These are phyloP conservation scores for Climacteris rufus DNA, from an alignment of 2,113 vertebrate genomes.

Conservation along the genomic window DNA sequence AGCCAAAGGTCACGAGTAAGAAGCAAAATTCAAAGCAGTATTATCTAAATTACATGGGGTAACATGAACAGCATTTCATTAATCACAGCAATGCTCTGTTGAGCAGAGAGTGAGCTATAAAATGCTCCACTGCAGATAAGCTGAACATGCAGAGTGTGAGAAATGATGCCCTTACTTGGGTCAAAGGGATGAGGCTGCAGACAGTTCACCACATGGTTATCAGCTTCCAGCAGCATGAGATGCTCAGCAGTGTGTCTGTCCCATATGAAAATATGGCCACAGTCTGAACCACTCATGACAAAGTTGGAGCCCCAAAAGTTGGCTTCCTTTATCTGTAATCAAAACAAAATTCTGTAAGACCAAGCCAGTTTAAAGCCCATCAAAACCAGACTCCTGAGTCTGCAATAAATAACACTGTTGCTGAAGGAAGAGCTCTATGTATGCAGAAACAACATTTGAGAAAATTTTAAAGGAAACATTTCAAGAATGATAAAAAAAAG, in stretches of 20 bases:
- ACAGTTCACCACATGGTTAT: conserved; percentile 98
- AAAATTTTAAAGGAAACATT: not conserved
- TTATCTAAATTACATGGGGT: not conserved
- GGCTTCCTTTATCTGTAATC: conserved; percentile 92
- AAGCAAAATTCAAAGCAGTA: not conserved
- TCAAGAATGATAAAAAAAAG: not conserved
- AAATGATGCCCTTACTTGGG: conserved; percentile 82
- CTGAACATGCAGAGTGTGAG: not conserved
- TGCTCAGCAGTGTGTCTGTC: conserved; percentile 94
- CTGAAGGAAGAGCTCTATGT: not conserved
- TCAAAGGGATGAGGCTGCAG: conserved; percentile 96
- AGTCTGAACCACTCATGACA: conserved; percentile 98
- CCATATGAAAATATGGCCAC: conserved; percentile 98
- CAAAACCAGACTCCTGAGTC: not conserved
- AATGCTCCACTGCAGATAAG: not conserved
- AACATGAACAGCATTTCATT: not conserved
- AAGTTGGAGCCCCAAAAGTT: conserved; percentile 98
- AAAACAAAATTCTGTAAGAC: not conserved
- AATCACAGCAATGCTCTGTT: not conserved
- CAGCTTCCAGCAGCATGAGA: conserved; percentile 95
- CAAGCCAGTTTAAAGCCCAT: not conserved
- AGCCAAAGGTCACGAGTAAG: not conserved
- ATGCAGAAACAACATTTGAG: not conserved
- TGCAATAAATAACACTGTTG: not conserved
- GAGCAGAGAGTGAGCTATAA: not conserved